Percentiles rank a stretch among this genome's conserved stretches.
phyloP scores from a whole-genome alignment of 2,113 vertebrate species.

The Poecile atricapillus region DNA sequence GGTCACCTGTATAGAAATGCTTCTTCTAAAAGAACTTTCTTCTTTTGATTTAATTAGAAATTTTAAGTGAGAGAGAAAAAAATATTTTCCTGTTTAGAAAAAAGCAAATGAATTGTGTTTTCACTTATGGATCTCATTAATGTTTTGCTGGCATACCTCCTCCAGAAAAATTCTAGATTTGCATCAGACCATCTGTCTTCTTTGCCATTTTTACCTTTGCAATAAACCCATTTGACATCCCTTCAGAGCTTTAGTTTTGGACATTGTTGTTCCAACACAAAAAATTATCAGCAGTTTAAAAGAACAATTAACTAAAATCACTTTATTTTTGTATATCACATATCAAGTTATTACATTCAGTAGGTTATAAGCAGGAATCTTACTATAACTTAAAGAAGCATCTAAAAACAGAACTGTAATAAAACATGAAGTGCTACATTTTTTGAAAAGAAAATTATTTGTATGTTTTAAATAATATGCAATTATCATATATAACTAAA shows the following conservation, averaged over 20 bases:
- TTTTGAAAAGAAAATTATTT: neutral
- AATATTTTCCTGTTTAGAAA: neutral
- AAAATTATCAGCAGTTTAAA: neutral
- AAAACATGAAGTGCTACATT: neutral
- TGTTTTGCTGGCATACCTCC: neutral
- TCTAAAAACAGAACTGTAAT: neutral
- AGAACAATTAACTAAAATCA: neutral
- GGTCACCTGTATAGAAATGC: neutral
- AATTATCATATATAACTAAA: constrained; percentile 1
- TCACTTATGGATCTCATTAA: neutral
- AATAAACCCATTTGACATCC: neutral
- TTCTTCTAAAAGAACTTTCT: neutral
- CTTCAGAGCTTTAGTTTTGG: neutral
- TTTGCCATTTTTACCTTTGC: neutral
- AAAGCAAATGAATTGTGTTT: neutral
- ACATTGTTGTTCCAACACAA: neutral
- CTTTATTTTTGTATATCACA: neutral
- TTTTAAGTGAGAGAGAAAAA: neutral
- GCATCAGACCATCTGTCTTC: neutral
- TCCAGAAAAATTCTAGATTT: neutral
- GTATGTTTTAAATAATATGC: neutral
- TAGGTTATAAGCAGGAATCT: neutral
- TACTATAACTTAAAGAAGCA: neutral
- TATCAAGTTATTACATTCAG: neutral
- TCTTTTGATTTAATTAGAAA: neutral